Percentiles rank a stretch among this genome's conserved stretches.
Conservation (phyloP, 2,888 invertebrate species). For the Aspidiotus rigidus region DNA sequence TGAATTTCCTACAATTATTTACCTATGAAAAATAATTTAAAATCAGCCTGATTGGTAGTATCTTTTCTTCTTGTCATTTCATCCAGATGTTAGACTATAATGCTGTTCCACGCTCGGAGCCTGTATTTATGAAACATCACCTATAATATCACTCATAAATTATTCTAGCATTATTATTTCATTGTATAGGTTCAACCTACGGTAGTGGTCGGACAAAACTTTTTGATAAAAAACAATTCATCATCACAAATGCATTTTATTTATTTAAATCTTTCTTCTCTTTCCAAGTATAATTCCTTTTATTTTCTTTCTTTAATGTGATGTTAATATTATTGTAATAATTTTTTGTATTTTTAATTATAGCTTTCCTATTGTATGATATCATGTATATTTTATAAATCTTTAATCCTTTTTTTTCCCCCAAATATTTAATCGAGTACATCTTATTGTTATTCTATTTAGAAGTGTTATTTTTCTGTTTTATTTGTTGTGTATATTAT, state of each 20-base stretch:
- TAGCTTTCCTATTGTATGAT: constrained; percentile 6
- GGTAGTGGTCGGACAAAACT: too few relatives aligned
- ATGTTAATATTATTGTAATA: background rate
- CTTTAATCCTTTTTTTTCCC: background rate
- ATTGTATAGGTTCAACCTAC: too few relatives aligned
- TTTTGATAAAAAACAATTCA: too few relatives aligned
- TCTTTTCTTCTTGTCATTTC: too few relatives aligned
- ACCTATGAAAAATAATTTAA: too few relatives aligned
- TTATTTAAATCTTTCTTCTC: constrained; percentile 9
- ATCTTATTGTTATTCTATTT: constrained; percentile 26
- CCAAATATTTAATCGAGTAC: background rate
- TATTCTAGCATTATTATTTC: too few relatives aligned
- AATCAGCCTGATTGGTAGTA: too few relatives aligned
- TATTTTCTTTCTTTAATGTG: background rate
- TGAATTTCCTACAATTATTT: too few relatives aligned
- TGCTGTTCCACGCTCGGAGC: too few relatives aligned
- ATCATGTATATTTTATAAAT: constrained; percentile 19
- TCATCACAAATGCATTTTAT: constrained; percentile 23
- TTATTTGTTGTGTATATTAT: constrained; percentile 22
- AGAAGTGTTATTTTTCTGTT: constrained; percentile 29
- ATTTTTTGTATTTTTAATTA: constrained; percentile 10
- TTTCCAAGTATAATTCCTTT: background rate
- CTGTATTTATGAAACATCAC: too few relatives aligned
- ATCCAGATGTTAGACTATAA: too few relatives aligned
- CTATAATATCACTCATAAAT: too few relatives aligned